A percentile compares a stretch with the other conserved stretches of the same genome.
These are phyloP conservation scores for Fregetta grallaria DNA, from an alignment of 2,113 vertebrate genomes.

Conservation along the genomic window DNA sequence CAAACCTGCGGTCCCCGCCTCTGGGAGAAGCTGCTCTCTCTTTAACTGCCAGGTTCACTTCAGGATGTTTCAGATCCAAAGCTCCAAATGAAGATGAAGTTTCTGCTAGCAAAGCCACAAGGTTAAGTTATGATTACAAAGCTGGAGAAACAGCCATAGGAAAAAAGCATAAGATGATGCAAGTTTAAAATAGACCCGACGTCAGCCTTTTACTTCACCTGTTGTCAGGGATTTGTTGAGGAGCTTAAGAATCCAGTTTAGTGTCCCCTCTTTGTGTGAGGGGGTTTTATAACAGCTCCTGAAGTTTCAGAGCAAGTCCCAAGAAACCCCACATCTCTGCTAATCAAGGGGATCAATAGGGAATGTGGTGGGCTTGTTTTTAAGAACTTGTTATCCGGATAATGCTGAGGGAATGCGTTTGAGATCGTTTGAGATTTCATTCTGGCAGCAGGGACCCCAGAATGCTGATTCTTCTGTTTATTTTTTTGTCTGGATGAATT, in stretches of 20 bases:
- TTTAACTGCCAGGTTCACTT: accelerated
- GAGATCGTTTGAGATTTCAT: background rate
- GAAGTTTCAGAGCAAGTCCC: background rate
- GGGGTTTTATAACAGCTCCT: background rate
- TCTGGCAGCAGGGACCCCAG: background rate
- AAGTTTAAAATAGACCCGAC: background rate
- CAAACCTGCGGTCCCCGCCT: too few species aligned
- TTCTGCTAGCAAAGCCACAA: background rate
- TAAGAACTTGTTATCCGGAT: background rate
- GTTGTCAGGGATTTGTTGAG: background rate
- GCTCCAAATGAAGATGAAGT: background rate
- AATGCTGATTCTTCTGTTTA: background rate
- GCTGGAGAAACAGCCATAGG: background rate
- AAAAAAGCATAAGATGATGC: background rate
- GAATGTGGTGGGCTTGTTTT: background rate
- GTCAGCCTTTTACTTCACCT: background rate
- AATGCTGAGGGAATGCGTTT: background rate
- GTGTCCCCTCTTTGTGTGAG: background rate
- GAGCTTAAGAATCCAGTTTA: background rate
- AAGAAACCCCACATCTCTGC: accelerated
- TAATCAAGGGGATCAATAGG: background rate
- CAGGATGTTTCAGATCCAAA: accelerated
- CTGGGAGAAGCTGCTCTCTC: background rate
- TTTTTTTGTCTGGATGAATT: background rate
- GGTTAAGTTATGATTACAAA: background rate